Base-by-base conservation (phyloP, 1,140 invertebrate genomes). In the Mylabris phalerata region DNA sequence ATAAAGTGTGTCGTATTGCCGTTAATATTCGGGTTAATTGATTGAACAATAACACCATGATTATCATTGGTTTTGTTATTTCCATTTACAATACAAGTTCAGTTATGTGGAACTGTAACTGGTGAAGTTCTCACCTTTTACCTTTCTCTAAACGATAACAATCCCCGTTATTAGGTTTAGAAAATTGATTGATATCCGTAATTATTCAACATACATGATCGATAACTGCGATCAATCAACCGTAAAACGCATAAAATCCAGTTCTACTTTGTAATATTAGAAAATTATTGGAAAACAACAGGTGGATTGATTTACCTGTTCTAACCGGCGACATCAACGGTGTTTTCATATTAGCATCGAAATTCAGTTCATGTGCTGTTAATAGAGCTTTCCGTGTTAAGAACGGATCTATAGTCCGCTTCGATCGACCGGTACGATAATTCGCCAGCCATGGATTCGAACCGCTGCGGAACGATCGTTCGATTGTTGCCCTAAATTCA, bases 341-440 rank as follows among this genome's bases (percentile, higher is more conserved):
- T 32, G 55, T 19, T 58, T 66, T 7, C 61, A 46, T 7, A 32
- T 32, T 32, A 68, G 72, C 61, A 72, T 77, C 60, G 65, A 77
- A 78, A 48, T 80, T 82, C 13, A 77, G 75, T 62, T 79, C 77
- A 69, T 86, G 84, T 4, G 82, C 80, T 59, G 81, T 80, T 39
- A 90, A 69, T 7, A 90, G 73, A 11, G 85, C 83, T 66, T 83
- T 79, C 63, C 84, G 81, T 68, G 86, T 90, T 56, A 86, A 68
- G 62, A 81, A 77, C 32, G 87, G 88, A 74, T 89, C 86, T 57
- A 88, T 77, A 79, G 49, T 81, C 75, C 75, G 75, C 60, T 79
- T 78, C 4, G 78, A 77, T 60, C 85, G 76, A 45, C 79, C 86
- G 11, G 81, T 82, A 57, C 85, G 73, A 50, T 79, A 79, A 54